These are phyloP conservation scores for Poecilobothrus nobilitatus DNA, from an alignment of 2,888 invertebrate genomes.

Conservation along the genomic window DNA sequence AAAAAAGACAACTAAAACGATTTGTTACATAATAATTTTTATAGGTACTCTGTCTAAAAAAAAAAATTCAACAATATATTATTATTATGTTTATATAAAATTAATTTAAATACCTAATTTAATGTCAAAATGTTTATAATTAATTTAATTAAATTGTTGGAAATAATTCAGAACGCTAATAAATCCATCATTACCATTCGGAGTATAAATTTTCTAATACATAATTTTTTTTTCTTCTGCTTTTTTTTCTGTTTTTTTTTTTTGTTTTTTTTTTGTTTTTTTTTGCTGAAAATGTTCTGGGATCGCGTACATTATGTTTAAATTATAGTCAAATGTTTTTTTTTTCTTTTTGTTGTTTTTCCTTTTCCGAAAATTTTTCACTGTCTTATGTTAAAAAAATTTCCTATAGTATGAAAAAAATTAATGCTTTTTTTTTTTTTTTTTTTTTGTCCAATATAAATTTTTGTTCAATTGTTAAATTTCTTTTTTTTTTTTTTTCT, in stretches of 20 bases:
- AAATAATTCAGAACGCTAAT: constrained; percentile 7
- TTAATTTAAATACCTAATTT: constrained; percentile 4
- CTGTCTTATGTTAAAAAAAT: no score
- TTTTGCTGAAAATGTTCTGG: no score
- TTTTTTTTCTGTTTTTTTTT: constrained; percentile 8
- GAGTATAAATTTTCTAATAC: constrained; percentile 15
- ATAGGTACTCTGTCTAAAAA: no score
- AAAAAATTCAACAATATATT: neutral
- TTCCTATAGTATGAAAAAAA: neutral
- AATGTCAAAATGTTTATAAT: constrained; percentile 6
- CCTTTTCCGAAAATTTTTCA: no score
- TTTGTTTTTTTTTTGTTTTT: constrained; percentile 12
- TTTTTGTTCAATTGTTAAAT: neutral
- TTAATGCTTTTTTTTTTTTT: no score
- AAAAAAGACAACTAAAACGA: no score
- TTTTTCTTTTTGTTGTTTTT: no score
- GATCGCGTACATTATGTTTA: no score
- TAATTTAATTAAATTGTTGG: constrained; percentile 2
- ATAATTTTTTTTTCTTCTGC: neutral
- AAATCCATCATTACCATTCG: constrained; percentile 7
- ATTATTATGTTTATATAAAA: neutral
- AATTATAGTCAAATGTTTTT: no score
- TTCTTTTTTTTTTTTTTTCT: no score
- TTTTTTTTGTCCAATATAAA: neutral
- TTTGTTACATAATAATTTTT: no score